A percentile compares a stretch with the other conserved stretches of the same genome.
phyloP scores from a whole-genome alignment of 2,113 vertebrate genomes.

The Chrysochloris asiatica region DNA sequence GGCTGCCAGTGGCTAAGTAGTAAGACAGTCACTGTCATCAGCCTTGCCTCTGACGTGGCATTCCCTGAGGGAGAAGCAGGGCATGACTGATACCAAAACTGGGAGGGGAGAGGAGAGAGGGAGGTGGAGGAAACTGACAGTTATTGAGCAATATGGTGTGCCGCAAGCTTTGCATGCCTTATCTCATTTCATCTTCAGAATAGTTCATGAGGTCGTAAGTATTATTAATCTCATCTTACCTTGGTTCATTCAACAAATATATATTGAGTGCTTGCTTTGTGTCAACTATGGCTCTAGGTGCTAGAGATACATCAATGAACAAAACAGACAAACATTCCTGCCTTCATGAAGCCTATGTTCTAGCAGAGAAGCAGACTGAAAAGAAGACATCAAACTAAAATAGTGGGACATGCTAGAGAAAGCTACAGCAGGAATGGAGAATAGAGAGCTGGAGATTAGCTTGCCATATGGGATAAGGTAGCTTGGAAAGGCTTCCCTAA shows the following conservation, averaged over 20 bases:
- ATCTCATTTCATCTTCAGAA: background rate
- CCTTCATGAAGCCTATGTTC: background rate
- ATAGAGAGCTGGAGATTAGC: background rate
- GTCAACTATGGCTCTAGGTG: background rate
- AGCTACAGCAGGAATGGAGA: background rate
- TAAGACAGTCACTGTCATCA: background rate
- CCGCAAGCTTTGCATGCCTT: conserved; percentile 19
- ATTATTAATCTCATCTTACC: background rate
- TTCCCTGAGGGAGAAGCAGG: conserved; percentile 24
- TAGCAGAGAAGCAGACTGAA: background rate
- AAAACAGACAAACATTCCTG: background rate
- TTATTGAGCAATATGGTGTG: conserved; percentile 37
- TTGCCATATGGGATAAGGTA: background rate
- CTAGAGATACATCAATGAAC: background rate
- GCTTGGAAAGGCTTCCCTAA: background rate
- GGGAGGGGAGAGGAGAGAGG: no score
- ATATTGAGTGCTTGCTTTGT: background rate
- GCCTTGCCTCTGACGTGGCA: background rate
- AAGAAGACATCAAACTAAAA: background rate
- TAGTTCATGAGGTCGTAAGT: background rate
- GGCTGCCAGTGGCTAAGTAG: background rate
- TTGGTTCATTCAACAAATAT: conserved; percentile 24
- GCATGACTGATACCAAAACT: conserved; percentile 62
- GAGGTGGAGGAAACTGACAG: conserved; percentile 49
- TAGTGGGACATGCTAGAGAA: background rate